Base-by-base conservation (phyloP, 2,888 invertebrate species). In the Melikaiella ostensackeni region DNA sequence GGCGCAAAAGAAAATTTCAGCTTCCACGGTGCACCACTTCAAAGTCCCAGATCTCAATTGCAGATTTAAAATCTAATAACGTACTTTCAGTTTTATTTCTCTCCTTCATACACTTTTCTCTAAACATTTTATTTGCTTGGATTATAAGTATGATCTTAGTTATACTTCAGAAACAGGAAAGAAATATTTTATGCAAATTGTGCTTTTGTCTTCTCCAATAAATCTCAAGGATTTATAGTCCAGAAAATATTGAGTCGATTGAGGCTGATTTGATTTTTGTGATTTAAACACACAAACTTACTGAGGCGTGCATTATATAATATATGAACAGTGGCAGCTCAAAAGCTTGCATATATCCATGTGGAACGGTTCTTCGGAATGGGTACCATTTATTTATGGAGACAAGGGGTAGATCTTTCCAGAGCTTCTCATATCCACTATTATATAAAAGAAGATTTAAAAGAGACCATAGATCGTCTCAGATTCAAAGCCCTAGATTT, bases 301-400 rank as follows among this genome's bases (percentile, higher is more conserved):
- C 42, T 66, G 27, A 66, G 66, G 42, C 42, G 46, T 66, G 46
- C 66, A 46, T 66, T 46, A 27, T 46, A 42, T 64, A 64, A 64
- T 64, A 27, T 66, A 66, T 66, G 66, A 66, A 66, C 46, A 66
- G 42, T 27, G 19, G 46, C 27, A 27, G 75, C 55, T 66, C 42
- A 33, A 33, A 55, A 64, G 62, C 57, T 42, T 61, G 42, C 24
- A 76, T 59, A 74, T 74, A 59, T 57, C 74, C 74, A 63, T 75
- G 74, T 76, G 77, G 74, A 77, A 80, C 75, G 77, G 77, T 80
- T 80, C 75, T 79, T 79, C 77, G 55, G 35, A 35, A 73, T 75
- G 62, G 74, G 77, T 55, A 70, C 81, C 79, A 76, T 77, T 79
- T 81, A 81, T 81, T 81, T 80, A 80, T 77, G 75, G 76, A 76